These are phyloP conservation scores for Hemaris fuciformis DNA, from an alignment of 2,888 invertebrate species.

Conservation along the genomic window DNA sequence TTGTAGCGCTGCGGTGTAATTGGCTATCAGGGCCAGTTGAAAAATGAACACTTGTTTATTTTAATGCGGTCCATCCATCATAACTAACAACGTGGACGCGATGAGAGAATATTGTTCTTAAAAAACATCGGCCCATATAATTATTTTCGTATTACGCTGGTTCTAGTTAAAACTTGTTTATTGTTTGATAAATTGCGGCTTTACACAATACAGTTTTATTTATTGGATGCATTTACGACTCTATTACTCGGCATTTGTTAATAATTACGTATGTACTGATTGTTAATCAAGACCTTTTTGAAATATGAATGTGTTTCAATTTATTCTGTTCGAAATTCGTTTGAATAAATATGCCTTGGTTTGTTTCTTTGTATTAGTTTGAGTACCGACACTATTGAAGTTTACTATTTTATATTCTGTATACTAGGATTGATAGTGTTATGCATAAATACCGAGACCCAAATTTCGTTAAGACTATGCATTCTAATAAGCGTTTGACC, in stretches of 20 bases:
- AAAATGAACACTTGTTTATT: conserved; percentile 55
- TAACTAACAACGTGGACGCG: conserved; percentile 27
- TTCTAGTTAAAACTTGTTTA: conserved; percentile 14
- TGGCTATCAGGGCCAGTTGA: conserved; percentile 47
- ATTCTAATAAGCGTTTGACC: too few species aligned
- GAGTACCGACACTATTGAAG: too few species aligned
- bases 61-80: conserved; percentile 54
- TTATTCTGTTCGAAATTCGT: background rate
- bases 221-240: background rate
- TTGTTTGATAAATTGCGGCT: background rate
- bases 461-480: too few species aligned
- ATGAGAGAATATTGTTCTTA: conserved; percentile 30
- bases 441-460: too few species aligned
- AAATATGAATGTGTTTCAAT: background rate
- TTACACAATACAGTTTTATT: background rate
- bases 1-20: conserved; percentile 47
- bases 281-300: background rate
- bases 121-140: conserved; percentile 16
- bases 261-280: background rate
- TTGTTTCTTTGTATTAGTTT: too few species aligned
- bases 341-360: background rate
- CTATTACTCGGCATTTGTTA: background rate
- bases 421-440: too few species aligned
- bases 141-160: conserved; percentile 29
- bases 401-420: too few species aligned